Evolutionary conservation across 92 coral and sea anemone genomes (phyloP).

Genomic region (Plumapathes pennacea): DNA sequence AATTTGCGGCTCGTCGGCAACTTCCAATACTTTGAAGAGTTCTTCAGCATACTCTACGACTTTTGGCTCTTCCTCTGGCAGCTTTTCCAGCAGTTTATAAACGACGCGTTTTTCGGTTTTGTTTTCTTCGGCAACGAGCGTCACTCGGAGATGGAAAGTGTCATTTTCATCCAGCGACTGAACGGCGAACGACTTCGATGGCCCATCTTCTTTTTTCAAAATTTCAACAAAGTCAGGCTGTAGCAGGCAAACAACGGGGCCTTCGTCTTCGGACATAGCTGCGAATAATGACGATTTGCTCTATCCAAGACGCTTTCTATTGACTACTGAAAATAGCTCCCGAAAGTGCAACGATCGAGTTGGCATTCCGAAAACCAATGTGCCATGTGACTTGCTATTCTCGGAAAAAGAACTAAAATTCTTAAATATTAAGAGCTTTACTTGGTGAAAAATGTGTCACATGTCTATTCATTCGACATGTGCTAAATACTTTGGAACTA

Average conservation of each 20-base stretch:
- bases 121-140: background rate
- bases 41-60: slow-evolving; percentile 13
- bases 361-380: no score
- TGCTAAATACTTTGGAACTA: no score
- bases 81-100: slow-evolving; percentile 41
- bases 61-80: slow-evolving; percentile 32
- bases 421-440: no score
- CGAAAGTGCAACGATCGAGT: no score
- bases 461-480: no score
- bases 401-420: no score
- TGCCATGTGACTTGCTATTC: no score
- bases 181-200: slow-evolving; percentile 37
- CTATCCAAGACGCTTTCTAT: no score
- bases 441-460: no score
- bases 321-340: no score
- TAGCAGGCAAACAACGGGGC: slow-evolving; percentile 67
- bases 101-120: slow-evolving; percentile 43
- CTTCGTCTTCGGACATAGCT: slow-evolving; percentile 15
- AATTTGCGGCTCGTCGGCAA: slow-evolving; percentile 43
- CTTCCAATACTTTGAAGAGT: slow-evolving; percentile 9
- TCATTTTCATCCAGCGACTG: slow-evolving; percentile 62
- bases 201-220: slow-evolving; percentile 36
- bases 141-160: slow-evolving; percentile 69
- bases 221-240: slow-evolving; percentile 85
- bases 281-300: no score